phyloP scores from a whole-genome alignment of 2,113 vertebrate genomes.

The Daubentonia madagascariensis region DNA sequence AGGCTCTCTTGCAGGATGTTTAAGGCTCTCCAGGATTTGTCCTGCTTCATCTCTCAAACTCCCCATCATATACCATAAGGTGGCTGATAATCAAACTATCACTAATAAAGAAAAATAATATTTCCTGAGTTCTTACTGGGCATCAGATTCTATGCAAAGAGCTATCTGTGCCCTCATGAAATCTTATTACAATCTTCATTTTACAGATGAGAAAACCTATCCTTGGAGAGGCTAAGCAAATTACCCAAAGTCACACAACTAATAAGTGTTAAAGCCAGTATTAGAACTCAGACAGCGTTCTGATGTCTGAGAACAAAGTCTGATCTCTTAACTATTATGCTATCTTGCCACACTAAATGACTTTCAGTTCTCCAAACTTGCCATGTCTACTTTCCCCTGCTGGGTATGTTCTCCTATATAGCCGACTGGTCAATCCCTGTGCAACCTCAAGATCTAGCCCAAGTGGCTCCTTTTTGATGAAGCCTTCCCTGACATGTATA shows the following conservation, averaged over 20 bases:
- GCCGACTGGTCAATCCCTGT: background rate
- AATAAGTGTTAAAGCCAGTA: background rate
- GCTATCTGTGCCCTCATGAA: background rate
- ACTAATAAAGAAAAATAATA: constrained; percentile 15
- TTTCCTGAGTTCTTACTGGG: background rate
- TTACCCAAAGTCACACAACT: background rate
- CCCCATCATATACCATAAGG: background rate
- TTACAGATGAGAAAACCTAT: background rate
- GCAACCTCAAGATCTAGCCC: background rate
- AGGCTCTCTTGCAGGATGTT: background rate
- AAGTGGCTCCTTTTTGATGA: background rate
- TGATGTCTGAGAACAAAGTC: background rate
- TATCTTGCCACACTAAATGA: background rate
- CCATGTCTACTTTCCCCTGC: background rate
- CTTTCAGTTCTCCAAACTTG: background rate
- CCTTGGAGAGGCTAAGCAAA: background rate
- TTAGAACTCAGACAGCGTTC: background rate
- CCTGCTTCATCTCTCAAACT: background rate
- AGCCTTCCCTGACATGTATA: background rate
- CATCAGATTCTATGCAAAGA: background rate
- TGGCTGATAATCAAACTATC: background rate
- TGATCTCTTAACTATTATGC: background rate
- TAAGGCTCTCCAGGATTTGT: background rate
- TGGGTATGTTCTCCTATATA: background rate
- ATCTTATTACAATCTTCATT: background rate